Evolutionary conservation across 2,797 vertebrate species (phyloP), one percentile per base, ranked within the genome.

Genomic region (Mustela erminea): DNA sequence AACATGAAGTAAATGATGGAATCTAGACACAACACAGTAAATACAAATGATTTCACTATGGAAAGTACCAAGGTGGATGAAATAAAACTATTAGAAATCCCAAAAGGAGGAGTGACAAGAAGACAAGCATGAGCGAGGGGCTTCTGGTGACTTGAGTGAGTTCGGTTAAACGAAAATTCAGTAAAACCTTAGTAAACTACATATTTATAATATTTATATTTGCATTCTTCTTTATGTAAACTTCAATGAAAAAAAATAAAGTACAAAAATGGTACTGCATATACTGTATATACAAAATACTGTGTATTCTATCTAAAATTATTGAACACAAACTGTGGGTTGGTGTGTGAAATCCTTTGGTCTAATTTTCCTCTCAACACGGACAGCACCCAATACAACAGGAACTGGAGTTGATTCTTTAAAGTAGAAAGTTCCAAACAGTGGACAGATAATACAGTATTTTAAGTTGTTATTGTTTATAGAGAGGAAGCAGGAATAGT

Each of bases 91-190:
- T 58, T 23, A 54, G 12, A 54, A 90, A 60, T 32, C 6, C 18
- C 12, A 62, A 21, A 35, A 52, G 2, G n/a, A 2, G 8, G 2
- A 58, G 11, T 7, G 43, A 52, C 13, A 25, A 7, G 23, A 75
- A 54, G 0, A 56, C 7, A 29, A 62, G 27, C 1, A 14, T 4
- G 25, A 0, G 23, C 0, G 20, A 0, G 23, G 3, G 0, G 3
- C 7, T 46, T 64, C 23, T 4, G 18, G 18, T 56, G 13, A 7
- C 3, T 21, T 4, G 35, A 49, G 15, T 35, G 35, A 35, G 2
- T 88, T 56, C 29, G 5, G 3, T 62, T 56, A 64, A 70, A 56
- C 20, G 5, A 77, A n/a, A 77, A 32, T 46, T 60, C 64, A 46
- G 11, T 7, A 38, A 85, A 54, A 64, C 13, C 29, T 32, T 64